Evolutionary conservation across 2,113 vertebrate genomes (phyloP).

Genomic region (Petromus typicus): DNA sequence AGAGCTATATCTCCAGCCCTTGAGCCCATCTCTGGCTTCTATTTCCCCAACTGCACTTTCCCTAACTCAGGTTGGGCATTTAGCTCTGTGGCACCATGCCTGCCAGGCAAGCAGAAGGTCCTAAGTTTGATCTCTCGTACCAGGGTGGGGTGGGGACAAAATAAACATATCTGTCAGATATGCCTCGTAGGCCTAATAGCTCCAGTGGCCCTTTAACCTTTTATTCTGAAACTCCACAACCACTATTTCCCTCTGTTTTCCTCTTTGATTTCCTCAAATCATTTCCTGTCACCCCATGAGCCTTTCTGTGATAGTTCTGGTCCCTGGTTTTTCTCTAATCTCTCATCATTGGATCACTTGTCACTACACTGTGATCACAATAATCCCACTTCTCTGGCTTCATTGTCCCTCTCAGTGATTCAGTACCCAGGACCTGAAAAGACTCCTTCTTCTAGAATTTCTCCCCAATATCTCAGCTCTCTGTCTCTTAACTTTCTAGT

Average conservation of each 20-base stretch:
- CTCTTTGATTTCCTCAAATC: constrained; percentile 23
- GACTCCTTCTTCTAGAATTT: neutral
- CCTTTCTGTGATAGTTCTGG: neutral
- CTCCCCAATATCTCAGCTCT: neutral
- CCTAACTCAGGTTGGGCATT: too few relatives aligned
- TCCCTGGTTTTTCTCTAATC: neutral
- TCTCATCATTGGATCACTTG: neutral
- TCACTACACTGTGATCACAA: neutral
- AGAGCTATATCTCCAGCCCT: neutral
- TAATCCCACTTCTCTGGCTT: neutral
- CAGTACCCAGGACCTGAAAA: neutral
- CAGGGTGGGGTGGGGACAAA: too few relatives aligned
- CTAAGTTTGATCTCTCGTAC: too few relatives aligned
- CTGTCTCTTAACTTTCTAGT: neutral
- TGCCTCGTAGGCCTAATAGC: neutral
- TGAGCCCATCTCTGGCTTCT: constrained; percentile 7
- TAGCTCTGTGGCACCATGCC: too few relatives aligned
- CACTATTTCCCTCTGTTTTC: neutral
- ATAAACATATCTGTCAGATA: neutral
- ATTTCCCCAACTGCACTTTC: neutral
- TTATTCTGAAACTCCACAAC: constrained; percentile 34
- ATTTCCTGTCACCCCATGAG: neutral
- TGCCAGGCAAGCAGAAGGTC: too few relatives aligned
- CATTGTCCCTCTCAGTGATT: neutral
- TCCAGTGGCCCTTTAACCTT: neutral